Percentiles rank a stretch among this genome's conserved stretches.
These are phyloP conservation scores for Chauna torquata DNA, from an alignment of 2,113 vertebrate genomes.

Conservation along the genomic window DNA sequence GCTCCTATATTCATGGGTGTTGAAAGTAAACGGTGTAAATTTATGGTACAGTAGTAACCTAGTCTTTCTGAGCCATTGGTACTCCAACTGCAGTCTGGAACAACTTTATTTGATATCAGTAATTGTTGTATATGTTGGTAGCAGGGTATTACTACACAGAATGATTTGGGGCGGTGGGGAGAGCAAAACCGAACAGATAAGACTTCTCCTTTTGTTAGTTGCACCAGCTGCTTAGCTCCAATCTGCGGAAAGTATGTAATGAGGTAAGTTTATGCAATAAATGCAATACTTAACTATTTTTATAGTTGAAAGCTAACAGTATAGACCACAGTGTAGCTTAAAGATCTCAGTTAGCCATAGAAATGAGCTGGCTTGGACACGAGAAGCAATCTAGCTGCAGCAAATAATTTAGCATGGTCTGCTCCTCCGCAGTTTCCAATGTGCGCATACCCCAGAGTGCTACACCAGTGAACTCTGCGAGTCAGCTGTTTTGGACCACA, in stretches of 20 bases:
- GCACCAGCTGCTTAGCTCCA: neutral
- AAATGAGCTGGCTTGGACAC: neutral
- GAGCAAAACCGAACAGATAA: neutral
- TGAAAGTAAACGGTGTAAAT: neutral
- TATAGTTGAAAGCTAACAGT: neutral
- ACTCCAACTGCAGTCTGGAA: neutral
- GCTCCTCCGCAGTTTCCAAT: neutral
- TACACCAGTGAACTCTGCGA: neutral
- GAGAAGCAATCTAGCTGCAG: neutral
- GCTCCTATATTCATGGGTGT: neutral
- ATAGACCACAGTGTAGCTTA: neutral
- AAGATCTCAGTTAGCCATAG: neutral
- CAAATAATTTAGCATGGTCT: neutral
- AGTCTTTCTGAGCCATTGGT: neutral
- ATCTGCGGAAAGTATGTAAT: neutral
- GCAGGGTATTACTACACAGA: neutral
- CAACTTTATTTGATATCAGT: neutral
- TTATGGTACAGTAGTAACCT: neutral
- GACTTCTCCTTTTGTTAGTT: neutral
- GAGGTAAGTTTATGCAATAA: slow-evolving; percentile 9
- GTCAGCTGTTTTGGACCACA: neutral
- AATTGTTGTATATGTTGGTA: neutral
- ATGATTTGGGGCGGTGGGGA: neutral
- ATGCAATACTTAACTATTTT: neutral
- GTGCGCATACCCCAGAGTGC: neutral